A percentile compares a stretch with the other conserved stretches of the same genome.
phyloP scores from a whole-genome alignment of 64 coral and sea anemone genomes.

The Orbicella faveolata region DNA sequence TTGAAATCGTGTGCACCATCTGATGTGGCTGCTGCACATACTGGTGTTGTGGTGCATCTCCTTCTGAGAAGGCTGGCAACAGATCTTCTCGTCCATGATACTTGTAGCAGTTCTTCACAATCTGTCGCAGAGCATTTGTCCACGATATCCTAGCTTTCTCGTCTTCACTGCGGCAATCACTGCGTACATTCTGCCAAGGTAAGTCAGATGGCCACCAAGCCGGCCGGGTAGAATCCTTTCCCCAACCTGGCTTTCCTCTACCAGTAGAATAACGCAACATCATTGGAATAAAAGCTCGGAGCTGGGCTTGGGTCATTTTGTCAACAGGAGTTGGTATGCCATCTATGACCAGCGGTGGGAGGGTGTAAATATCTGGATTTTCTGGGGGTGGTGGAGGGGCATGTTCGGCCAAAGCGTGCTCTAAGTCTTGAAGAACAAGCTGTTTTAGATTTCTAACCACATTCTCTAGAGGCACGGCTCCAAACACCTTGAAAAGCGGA shows the following conservation, averaged over 20 bases:
- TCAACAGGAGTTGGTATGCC: conserved; percentile 98
- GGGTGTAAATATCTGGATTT: conserved; percentile 79
- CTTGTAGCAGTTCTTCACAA: conserved; percentile 99
- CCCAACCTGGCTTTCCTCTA: conserved; percentile 97
- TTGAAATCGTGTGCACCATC: conserved; percentile 98
- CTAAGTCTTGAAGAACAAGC: conserved; percentile 87
- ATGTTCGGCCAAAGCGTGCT: conserved; percentile 90
- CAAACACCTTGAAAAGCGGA: conserved; percentile 96
- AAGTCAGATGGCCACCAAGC: conserved; percentile 96
- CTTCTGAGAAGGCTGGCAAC: conserved; percentile 79
- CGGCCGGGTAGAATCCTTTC: conserved; percentile 89
- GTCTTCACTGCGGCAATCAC: conserved; percentile 93
- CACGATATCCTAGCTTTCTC: conserved; percentile 97
- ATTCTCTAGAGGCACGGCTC: conserved; percentile 96
- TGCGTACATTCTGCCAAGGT: conserved; percentile 98
- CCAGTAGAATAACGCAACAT: conserved; percentile 98
- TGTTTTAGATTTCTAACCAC: conserved; percentile 92
- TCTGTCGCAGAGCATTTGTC: conserved; percentile 93
- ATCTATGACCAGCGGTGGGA: conserved; percentile 92
- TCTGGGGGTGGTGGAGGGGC: conserved; percentile 87
- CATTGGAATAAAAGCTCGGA: conserved; percentile 96
- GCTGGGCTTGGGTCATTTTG: conserved; percentile 99
- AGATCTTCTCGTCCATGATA: conserved; percentile 95
- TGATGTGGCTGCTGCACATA: conserved; percentile 83
- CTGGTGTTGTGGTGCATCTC: conserved; percentile 61